These are phyloP conservation scores for Oophaga pumilio DNA, from an alignment of 2,113 vertebrate species.

Conservation along the genomic window DNA sequence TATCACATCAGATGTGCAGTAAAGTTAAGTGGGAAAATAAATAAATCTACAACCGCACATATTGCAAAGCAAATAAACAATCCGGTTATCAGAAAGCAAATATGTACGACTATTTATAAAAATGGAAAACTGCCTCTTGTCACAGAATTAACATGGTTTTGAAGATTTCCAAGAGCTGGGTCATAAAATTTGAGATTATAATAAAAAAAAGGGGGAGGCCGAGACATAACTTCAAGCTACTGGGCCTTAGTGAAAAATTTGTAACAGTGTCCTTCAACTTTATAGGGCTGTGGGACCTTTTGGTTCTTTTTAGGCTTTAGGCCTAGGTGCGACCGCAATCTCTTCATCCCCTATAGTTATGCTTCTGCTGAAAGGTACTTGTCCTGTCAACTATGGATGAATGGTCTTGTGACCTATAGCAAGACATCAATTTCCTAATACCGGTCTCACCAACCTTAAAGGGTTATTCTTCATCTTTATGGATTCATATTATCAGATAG, in stretches of 20 bases:
- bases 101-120: slow-evolving; percentile 9
- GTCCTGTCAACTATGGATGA: neutral
- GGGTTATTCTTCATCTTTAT: too few species aligned
- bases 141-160: neutral
- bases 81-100: slow-evolving; percentile 18
- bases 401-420: neutral
- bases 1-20: slow-evolving; percentile 27
- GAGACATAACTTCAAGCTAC: neutral
- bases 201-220: neutral
- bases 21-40: slow-evolving; percentile 36
- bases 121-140: neutral
- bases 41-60: slow-evolving; percentile 13
- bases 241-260: neutral
- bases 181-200: neutral
- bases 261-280: neutral
- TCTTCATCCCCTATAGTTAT: neutral
- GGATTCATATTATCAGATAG: too few species aligned
- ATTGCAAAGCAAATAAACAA: slow-evolving; percentile 30
- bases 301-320: neutral
- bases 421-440: neutral
- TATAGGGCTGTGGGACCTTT: neutral
- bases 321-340: neutral
- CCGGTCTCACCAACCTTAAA: neutral
- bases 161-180: neutral
- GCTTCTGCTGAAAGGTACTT: neutral